A percentile compares a stretch with the other conserved stretches of the same genome.
Evolutionary conservation across 2,797 vertebrate species (phyloP).

Genomic region (Thunnus albacares): DNA sequence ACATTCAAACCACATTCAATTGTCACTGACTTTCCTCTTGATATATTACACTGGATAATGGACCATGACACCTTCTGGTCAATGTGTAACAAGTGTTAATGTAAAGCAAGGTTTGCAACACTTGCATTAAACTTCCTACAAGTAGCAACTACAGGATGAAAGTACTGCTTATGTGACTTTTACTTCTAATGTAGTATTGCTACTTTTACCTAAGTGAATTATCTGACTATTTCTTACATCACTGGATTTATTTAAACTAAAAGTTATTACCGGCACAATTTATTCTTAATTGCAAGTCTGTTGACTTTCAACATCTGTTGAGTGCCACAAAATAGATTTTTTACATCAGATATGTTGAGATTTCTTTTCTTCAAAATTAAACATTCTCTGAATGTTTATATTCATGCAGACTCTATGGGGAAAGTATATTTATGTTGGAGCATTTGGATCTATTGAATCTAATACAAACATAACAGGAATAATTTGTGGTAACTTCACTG

Average conservation of each 20-base stretch:
- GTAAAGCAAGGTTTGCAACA: neutral
- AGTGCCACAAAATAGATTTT: neutral
- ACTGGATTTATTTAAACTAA: neutral
- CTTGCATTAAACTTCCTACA: too few relatives aligned
- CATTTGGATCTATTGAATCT: too few relatives aligned
- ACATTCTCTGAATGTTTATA: neutral
- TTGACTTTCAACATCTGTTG: neutral
- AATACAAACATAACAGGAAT: neutral
- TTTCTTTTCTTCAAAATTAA: neutral
- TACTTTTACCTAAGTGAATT: too few relatives aligned
- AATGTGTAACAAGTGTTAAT: neutral
- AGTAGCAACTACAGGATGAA: too few relatives aligned
- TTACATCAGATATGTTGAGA: neutral
- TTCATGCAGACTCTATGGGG: neutral
- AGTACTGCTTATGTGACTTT: too few relatives aligned
- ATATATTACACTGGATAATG: slow-evolving; percentile 8
- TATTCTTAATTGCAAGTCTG: neutral
- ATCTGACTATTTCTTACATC: neutral
- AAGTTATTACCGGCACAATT: neutral
- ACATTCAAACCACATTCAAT: slow-evolving; percentile 33
- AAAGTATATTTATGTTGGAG: too few relatives aligned
- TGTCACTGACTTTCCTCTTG: slow-evolving; percentile 6
- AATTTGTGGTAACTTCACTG: neutral
- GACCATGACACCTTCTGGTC: neutral
- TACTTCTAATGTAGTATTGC: too few relatives aligned